Evolutionary conservation across 2,888 invertebrate species (phyloP).

Genomic region (Ecdyonurus torrentis): DNA sequence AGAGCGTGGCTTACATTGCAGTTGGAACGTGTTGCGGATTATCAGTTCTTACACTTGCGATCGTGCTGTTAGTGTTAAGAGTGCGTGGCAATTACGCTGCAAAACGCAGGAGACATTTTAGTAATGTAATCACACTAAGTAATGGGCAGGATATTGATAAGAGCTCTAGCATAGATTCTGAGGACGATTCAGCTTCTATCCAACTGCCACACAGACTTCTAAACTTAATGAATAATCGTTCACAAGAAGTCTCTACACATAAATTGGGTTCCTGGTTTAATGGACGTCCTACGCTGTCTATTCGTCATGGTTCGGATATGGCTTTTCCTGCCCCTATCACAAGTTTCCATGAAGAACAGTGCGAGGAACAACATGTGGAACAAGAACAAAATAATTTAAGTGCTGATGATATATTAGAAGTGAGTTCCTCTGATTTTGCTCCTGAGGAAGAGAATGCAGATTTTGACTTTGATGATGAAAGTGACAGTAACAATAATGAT

Average conservation of each 20-base stretch:
- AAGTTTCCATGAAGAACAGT: neutral
- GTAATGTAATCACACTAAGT: neutral
- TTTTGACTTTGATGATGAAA: neutral
- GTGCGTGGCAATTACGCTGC: neutral
- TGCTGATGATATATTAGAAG: too few relatives aligned
- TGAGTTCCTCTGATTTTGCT: too few relatives aligned
- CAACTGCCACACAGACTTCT: neutral
- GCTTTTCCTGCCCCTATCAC: neutral
- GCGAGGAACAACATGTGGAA: neutral
- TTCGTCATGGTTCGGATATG: neutral
- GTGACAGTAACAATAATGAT: neutral
- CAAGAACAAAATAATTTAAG: neutral
- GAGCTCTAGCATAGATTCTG: neutral
- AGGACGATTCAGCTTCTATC: neutral
- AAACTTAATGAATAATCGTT: slow-evolving; percentile 1
- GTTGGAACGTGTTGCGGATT: slow-evolving; percentile 3
- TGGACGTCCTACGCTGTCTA: slow-evolving; percentile 3
- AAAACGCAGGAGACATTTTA: neutral
- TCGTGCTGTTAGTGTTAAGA: neutral
- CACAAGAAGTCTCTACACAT: slow-evolving; percentile 3
- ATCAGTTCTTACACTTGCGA: neutral
- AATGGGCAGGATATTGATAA: neutral
- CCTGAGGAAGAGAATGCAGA: too few relatives aligned
- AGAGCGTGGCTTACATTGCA: slow-evolving; percentile 4
- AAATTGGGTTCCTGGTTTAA: slow-evolving; percentile 6